Evolutionary conservation across 2,888 invertebrate species (phyloP).

Genomic region (Drosophila borborema): DNA sequence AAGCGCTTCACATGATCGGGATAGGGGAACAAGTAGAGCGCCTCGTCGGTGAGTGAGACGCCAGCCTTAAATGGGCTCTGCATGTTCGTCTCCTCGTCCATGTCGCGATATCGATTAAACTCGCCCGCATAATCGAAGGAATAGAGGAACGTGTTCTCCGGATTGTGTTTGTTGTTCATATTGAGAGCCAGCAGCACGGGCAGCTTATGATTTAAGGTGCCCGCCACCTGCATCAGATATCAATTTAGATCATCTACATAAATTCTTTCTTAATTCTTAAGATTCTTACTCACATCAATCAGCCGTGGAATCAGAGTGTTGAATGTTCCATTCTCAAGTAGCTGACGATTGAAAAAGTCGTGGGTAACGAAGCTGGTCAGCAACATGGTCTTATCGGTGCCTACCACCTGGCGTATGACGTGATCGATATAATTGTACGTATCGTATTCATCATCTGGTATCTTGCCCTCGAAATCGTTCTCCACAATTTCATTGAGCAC

Average conservation of each 20-base stretch:
- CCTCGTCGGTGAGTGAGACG: constrained; percentile 87
- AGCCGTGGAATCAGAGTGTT: constrained; percentile 85
- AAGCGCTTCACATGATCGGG: constrained; percentile 81
- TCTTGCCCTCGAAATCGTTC: constrained; percentile 80
- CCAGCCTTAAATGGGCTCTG: constrained; percentile 85
- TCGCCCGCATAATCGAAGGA: constrained; percentile 86
- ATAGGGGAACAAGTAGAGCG: constrained; percentile 87
- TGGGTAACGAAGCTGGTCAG: constrained; percentile 85
- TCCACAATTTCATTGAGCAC: constrained; percentile 82
- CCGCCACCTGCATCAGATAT: constrained; percentile 83
- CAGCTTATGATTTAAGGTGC: constrained; percentile 85
- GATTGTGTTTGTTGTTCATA: constrained; percentile 82
- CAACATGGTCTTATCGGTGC: constrained; percentile 85
- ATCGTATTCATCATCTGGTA: constrained; percentile 81
- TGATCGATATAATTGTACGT: constrained; percentile 82
- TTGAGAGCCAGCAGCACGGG: constrained; percentile 85
- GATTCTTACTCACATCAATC: constrained; percentile 85
- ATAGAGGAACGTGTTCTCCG: constrained; percentile 85
- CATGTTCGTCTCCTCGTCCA: constrained; percentile 84
- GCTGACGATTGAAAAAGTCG: constrained; percentile 84
- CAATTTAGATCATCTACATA: not conserved
- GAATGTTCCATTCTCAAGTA: constrained; percentile 85
- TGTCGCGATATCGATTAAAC: constrained; percentile 84
- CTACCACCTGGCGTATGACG: constrained; percentile 81
- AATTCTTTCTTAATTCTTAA: too few species aligned